A percentile compares a stretch with the other conserved stretches of the same genome.
These are phyloP conservation scores for Piscicola geometra DNA, from an alignment of 2,888 invertebrate species.

Conservation along the genomic window DNA sequence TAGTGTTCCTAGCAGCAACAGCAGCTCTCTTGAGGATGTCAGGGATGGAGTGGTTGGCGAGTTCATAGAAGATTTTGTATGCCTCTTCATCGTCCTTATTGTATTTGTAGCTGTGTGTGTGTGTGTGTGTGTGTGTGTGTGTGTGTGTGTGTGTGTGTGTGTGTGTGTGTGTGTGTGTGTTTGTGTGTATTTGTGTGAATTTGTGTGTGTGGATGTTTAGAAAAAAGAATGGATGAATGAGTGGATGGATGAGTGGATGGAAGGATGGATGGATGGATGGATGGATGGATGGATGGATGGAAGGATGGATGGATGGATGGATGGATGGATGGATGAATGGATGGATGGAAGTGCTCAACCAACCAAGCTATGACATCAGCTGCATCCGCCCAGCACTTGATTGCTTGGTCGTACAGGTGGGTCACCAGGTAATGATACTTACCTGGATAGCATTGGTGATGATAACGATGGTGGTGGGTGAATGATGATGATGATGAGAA, in stretches of 20 bases:
- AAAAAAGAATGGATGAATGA: background rate
- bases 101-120: slow-evolving; percentile 7
- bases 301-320: too few species aligned
- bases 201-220: background rate
- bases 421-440: background rate
- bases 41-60: slow-evolving; percentile 21
- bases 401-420: background rate
- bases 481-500: too few species aligned
- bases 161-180: background rate
- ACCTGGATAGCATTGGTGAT: too few species aligned
- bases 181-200: background rate
- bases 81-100: slow-evolving; percentile 28
- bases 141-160: background rate
- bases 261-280: background rate
- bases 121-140: background rate
- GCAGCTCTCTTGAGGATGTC: slow-evolving; percentile 2
- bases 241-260: background rate
- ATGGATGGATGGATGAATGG: too few species aligned
- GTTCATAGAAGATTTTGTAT: slow-evolving; percentile 27
- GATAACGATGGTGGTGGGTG: too few species aligned
- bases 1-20: background rate
- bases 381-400: slow-evolving; percentile 1
- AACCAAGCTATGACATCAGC: background rate
- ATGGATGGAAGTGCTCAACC: background rate
- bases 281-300: too few species aligned